Evolutionary conservation across 2,888 invertebrate species (phyloP).

Genomic region (Mythimna loreyi): DNA sequence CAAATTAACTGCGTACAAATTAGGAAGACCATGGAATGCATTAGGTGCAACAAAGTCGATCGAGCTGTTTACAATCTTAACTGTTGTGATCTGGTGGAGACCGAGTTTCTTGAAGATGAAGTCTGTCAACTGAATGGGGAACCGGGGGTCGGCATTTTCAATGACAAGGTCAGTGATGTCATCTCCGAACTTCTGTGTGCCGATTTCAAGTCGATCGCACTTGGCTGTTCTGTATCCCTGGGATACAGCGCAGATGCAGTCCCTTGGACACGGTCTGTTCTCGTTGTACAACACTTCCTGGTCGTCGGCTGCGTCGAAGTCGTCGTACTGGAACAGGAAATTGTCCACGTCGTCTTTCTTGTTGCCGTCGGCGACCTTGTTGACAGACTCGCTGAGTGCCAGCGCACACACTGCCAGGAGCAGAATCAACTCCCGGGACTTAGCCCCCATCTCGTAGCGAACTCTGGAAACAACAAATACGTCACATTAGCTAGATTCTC

Average conservation of each 20-base stretch:
- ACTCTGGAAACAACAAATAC: slow-evolving; percentile 83
- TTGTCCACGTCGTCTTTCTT: slow-evolving; percentile 80
- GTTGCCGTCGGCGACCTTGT: slow-evolving; percentile 80
- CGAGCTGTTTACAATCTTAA: slow-evolving; percentile 93
- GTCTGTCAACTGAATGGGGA: slow-evolving; percentile 91
- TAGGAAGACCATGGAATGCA: slow-evolving; percentile 93
- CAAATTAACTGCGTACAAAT: slow-evolving; percentile 93
- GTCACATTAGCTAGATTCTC: slow-evolving; percentile 48
- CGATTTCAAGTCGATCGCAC: slow-evolving; percentile 93
- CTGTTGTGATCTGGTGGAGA: slow-evolving; percentile 92
- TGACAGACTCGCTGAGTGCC: slow-evolving; percentile 80
- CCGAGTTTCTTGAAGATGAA: slow-evolving; percentile 92
- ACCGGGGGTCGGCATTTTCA: slow-evolving; percentile 91
- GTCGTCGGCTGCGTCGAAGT: slow-evolving; percentile 85
- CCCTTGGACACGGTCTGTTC: slow-evolving; percentile 91
- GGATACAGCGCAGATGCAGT: slow-evolving; percentile 91
- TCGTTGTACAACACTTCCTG: slow-evolving; percentile 88
- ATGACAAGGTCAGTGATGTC: slow-evolving; percentile 93
- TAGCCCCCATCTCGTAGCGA: slow-evolving; percentile 88
- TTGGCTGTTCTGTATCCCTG: slow-evolving; percentile 92
- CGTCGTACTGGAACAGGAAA: slow-evolving; percentile 83
- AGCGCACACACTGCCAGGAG: slow-evolving; percentile 88
- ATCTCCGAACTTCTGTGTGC: slow-evolving; percentile 92
- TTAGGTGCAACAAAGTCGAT: slow-evolving; percentile 92
- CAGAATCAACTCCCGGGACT: slow-evolving; percentile 87